phyloP scores from a whole-genome alignment of 2,888 invertebrate genomes.

The Orthosia cruda region DNA sequence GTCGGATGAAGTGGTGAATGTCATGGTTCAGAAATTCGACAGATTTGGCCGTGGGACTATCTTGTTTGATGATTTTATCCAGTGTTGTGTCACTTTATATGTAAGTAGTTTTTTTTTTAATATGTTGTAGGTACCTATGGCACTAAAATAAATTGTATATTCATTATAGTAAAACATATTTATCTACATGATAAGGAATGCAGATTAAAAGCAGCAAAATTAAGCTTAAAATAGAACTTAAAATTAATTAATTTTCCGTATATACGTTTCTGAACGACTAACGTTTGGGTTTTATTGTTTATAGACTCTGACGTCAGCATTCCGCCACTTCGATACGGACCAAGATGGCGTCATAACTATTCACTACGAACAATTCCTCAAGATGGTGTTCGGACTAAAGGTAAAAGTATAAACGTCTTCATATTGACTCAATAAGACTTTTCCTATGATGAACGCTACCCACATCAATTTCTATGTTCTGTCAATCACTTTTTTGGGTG shows the following conservation, averaged over 20 bases:
- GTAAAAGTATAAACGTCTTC: conserved; percentile 83
- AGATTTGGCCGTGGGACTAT: conserved; percentile 97
- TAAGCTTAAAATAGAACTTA: background rate
- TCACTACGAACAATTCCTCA: conserved; percentile 98
- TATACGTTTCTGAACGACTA: background rate
- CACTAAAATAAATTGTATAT: too few species aligned
- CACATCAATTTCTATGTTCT: conserved; percentile 26
- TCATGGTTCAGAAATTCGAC: conserved; percentile 98
- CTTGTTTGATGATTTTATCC: conserved; percentile 99
- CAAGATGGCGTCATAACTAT: conserved; percentile 99
- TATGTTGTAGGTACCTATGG: background rate
- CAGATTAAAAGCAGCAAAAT: background rate
- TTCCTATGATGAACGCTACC: background rate
- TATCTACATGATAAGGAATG: background rate
- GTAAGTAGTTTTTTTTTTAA: conserved; percentile 92
- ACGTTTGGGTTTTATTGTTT: conserved; percentile 75
- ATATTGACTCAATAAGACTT: conserved; percentile 16
- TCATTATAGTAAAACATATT: too few species aligned
- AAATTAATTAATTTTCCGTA: background rate
- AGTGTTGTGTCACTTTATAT: conserved; percentile 98
- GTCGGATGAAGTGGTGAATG: conserved; percentile 95
- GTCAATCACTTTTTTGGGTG: conserved; percentile 22
- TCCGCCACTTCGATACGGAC: conserved; percentile 97
- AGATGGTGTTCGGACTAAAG: conserved; percentile 97
- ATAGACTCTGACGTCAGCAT: conserved; percentile 97